These are phyloP conservation scores for Trissolcus basalis DNA, from an alignment of 1,140 invertebrate genomes.

Conservation along the genomic window DNA sequence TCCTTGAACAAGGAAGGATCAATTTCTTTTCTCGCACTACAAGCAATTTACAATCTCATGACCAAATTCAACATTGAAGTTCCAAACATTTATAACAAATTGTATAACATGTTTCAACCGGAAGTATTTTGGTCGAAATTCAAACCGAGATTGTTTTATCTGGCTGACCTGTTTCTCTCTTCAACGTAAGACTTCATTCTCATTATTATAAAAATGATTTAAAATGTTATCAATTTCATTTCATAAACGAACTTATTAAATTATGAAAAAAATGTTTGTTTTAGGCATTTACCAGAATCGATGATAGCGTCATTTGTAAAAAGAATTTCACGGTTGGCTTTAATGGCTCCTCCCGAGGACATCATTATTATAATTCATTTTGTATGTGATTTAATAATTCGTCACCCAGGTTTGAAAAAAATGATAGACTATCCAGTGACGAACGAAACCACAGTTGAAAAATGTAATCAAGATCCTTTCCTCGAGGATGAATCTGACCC, in stretches of 20 bases:
- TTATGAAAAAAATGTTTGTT: conserved; percentile 16
- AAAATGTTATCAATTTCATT: too few species aligned
- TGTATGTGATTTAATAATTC: conserved; percentile 89
- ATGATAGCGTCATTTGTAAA: conserved; percentile 96
- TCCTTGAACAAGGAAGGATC: conserved; percentile 91
- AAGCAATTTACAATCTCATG: conserved; percentile 94
- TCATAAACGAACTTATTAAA: too few species aligned
- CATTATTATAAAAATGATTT: conserved; percentile 8
- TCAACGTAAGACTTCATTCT: conserved; percentile 84
- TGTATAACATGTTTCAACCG: conserved; percentile 94
- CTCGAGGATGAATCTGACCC: conserved; percentile 88
- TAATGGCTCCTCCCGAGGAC: conserved; percentile 88
- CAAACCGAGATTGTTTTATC: conserved; percentile 89
- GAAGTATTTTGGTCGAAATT: conserved; percentile 94
- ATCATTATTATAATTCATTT: conserved; percentile 88
- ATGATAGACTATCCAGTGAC: conserved; percentile 81
- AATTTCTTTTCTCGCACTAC: conserved; percentile 91
- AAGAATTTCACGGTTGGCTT: conserved; percentile 86
- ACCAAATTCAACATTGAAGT: conserved; percentile 95
- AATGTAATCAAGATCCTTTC: conserved; percentile 85
- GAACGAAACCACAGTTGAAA: conserved; percentile 57
- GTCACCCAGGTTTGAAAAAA: conserved; percentile 89
- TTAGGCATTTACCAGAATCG: conserved; percentile 91
- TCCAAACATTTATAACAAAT: conserved; percentile 94
- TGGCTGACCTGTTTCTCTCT: conserved; percentile 92